Evolutionary conservation across 1,140 invertebrate genomes (phyloP).

Genomic region (Ptiloglossa arizonensis): DNA sequence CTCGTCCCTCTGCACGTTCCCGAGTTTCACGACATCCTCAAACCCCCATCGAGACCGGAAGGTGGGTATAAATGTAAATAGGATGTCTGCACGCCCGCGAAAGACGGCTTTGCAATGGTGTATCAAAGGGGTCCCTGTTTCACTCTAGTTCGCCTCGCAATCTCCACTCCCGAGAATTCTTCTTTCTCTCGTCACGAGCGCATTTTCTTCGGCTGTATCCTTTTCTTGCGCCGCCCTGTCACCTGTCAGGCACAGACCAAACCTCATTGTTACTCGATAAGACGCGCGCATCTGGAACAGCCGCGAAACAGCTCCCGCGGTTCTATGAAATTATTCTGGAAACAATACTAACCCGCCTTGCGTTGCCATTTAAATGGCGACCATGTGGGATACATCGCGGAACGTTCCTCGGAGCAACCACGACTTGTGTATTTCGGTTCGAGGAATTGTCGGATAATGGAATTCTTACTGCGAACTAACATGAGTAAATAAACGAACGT

Average conservation of each 20-base stretch:
- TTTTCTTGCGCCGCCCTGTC: conserved; percentile 24
- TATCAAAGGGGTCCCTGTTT: conserved; percentile 69
- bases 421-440: no score
- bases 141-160: conserved; percentile 53
- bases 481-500: no score
- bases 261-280: conserved; percentile 46
- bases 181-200: conserved; percentile 34
- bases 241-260: conserved; percentile 47
- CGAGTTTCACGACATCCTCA: conserved; percentile 58
- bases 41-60: conserved; percentile 59
- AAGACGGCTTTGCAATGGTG: conserved; percentile 73
- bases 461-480: no score
- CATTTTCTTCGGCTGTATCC: conserved; percentile 24
- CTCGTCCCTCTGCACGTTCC: conserved; percentile 39
- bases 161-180: conserved; percentile 50
- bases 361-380: not conserved
- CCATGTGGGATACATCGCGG: no score
- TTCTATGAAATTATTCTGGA: not conserved
- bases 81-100: conserved; percentile 72
- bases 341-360: not conserved
- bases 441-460: no score
- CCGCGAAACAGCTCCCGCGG: not conserved
- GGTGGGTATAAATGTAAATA: conserved; percentile 79
- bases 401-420: no score
- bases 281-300: conserved; percentile 5